phyloP scores from a whole-genome alignment of 2,888 invertebrate species.

The Drosophila phalerata region DNA sequence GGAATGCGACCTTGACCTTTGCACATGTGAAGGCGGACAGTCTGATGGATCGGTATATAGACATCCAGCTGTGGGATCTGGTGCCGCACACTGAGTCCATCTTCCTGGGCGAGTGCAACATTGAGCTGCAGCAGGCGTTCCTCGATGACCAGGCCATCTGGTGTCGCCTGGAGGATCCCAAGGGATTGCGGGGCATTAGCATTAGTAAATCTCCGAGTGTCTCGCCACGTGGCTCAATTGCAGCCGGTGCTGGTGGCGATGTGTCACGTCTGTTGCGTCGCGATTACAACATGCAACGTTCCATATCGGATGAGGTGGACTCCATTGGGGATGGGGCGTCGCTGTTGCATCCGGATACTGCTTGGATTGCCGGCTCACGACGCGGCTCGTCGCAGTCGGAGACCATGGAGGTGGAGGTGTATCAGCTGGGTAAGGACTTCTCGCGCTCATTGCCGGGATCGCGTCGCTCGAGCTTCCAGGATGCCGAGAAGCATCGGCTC shows the following conservation, averaged over 20 bases:
- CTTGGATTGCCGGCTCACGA: conserved; percentile 91
- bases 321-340: conserved; percentile 91
- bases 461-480: conserved; percentile 93
- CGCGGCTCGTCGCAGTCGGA: conserved; percentile 96
- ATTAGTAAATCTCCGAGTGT: conserved; percentile 90
- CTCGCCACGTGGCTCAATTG: conserved; percentile 91
- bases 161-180: conserved; percentile 94
- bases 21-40: conserved; percentile 92
- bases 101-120: conserved; percentile 92
- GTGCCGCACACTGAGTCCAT: conserved; percentile 93
- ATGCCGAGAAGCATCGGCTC: conserved; percentile 88
- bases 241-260: conserved; percentile 88
- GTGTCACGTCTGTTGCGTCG: conserved; percentile 89
- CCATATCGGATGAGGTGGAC: conserved; percentile 91
- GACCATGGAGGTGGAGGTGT: conserved; percentile 93
- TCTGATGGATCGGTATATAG: conserved; percentile 92
- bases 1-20: conserved; percentile 96
- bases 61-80: conserved; percentile 95
- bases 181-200: conserved; percentile 87
- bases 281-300: conserved; percentile 91
- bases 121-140: conserved; percentile 89
- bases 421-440: conserved; percentile 94
- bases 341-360: conserved; percentile 94
- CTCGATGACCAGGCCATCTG: conserved; percentile 95
- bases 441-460: conserved; percentile 94